phyloP scores from a whole-genome alignment of 1,140 invertebrate species.

The Heliconius hermathena region DNA sequence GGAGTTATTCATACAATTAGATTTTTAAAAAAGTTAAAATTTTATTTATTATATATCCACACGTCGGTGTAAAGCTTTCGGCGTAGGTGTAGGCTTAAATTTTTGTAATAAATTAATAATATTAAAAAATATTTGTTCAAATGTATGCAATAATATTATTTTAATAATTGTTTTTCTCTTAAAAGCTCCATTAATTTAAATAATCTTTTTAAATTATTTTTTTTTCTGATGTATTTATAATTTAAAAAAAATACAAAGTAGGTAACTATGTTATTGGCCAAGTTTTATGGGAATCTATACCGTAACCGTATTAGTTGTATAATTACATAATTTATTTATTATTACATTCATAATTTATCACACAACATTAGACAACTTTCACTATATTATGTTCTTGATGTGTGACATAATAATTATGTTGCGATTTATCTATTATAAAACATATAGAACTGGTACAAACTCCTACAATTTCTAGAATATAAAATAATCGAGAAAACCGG shows the following conservation, averaged over 20 bases:
- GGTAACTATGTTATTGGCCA: background rate
- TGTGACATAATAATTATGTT: conserved; percentile 54
- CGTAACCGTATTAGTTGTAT: conserved; percentile 20
- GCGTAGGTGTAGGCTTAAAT: no score
- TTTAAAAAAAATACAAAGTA: background rate
- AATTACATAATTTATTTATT: conserved; percentile 18
- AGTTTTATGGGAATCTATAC: background rate
- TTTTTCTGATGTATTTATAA: background rate
- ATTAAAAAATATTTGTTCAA: no score
- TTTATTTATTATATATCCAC: no score
- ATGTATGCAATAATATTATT: no score
- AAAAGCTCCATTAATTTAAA: no score
- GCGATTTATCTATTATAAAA: conserved; percentile 24
- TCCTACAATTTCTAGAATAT: conserved; percentile 10
- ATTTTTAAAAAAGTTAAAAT: no score
- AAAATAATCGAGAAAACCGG: background rate
- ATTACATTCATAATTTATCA: conserved; percentile 31
- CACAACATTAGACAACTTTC: conserved; percentile 48
- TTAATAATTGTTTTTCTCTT: no score
- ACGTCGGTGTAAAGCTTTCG: no score
- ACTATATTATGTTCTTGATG: conserved; percentile 43
- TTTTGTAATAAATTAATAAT: no score
- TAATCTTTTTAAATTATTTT: no score
- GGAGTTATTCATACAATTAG: no score
- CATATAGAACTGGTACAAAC: background rate